A percentile compares a stretch with the other conserved stretches of the same genome.
phyloP scores from a whole-genome alignment of 2,888 invertebrate genomes.

The Aphidius colemani region DNA sequence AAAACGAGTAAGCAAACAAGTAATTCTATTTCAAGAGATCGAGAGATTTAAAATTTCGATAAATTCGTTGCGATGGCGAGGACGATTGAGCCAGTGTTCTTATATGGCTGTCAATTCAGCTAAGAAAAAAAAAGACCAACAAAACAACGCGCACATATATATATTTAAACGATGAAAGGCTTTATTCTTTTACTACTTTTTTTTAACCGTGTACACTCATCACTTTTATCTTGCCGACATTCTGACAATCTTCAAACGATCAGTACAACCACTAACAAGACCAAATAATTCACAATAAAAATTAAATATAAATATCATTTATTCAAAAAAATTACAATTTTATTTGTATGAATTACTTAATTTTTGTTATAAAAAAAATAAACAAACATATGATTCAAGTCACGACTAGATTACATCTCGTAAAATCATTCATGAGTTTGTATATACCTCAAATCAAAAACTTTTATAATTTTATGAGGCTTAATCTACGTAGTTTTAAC shows the following conservation, averaged over 20 bases:
- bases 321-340: too few species aligned
- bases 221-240: background rate
- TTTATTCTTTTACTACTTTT: constrained; percentile 8
- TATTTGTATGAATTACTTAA: too few species aligned
- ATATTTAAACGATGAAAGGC: constrained; percentile 9
- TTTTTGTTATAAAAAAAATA: too few species aligned
- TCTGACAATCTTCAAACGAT: background rate
- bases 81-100: constrained; percentile 3
- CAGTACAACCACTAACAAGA: background rate
- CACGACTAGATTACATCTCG: constrained; percentile 39
- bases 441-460: constrained; percentile 14
- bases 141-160: background rate
- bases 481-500: constrained; percentile 35
- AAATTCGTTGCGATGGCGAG: background rate
- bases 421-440: constrained; percentile 46
- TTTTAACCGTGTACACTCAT: background rate
- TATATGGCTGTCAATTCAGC: background rate
- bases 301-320: too few species aligned
- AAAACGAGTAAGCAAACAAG: background rate
- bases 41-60: background rate
- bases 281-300: too few species aligned
- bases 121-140: background rate
- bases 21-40: background rate
- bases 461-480: constrained; percentile 51
- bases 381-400: background rate